Evolutionary conservation across 2,888 invertebrate species (phyloP).

Genomic region (Lydus trimaculatus): DNA sequence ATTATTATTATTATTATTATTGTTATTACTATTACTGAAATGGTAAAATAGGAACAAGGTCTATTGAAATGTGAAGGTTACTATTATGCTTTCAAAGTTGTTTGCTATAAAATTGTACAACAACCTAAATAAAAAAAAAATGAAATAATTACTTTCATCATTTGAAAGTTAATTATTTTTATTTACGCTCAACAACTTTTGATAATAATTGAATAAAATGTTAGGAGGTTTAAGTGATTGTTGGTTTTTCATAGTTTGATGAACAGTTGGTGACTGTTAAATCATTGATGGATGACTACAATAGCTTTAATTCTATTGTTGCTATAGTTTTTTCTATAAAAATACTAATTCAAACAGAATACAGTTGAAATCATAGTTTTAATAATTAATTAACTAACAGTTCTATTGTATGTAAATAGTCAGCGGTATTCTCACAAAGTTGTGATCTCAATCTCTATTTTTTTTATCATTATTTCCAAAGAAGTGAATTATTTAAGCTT

Average conservation of each 20-base stretch:
- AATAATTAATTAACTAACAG: no score
- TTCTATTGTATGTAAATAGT: no score
- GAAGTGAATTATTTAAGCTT: no score
- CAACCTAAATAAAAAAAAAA: no score
- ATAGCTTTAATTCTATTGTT: background rate
- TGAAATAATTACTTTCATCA: background rate
- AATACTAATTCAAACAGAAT: background rate
- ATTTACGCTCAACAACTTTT: background rate
- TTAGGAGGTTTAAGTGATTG: no score
- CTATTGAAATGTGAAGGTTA: background rate
- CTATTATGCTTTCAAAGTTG: background rate
- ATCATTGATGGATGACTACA: background rate
- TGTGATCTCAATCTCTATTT: no score
- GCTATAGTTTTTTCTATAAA: background rate
- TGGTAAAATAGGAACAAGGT: constrained; percentile 3
- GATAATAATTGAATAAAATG: background rate
- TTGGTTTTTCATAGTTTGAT: background rate
- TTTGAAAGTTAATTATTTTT: background rate
- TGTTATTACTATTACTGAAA: background rate
- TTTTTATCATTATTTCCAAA: no score
- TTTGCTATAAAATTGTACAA: background rate
- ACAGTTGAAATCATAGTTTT: background rate
- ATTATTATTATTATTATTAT: background rate
- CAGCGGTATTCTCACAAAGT: no score
- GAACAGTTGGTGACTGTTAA: background rate